Base-by-base conservation (phyloP, 2,113 vertebrate species). In the Falco punctatus region DNA sequence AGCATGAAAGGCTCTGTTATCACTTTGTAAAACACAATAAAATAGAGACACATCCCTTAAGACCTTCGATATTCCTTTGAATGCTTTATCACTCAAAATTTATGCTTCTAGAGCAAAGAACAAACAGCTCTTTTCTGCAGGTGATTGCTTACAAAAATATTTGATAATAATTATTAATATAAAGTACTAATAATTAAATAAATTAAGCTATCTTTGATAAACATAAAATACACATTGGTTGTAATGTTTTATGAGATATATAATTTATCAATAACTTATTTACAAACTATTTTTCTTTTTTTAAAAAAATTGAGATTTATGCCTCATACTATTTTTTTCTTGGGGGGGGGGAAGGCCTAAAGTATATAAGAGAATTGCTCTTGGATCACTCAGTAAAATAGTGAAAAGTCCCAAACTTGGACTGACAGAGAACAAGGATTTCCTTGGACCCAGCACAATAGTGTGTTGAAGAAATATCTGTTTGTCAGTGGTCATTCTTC, bases 321-420 rank as follows among this genome's bases (percentile, higher is more conserved):
- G 7, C 2, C 5, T 86, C 9, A 24, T 19, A n/a, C 2, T 3
- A 16, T 35, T 66, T 81, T 66, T 81, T 88, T 40, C 72, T 4
- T 17, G 5, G 5, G 10, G 3, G 6, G 8, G 8, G 62, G 72
- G 4, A 38, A 21, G 4, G 1, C 14, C 6, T 61, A 20, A n/a
- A 67, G 1, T 6, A 35, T 15, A 6, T 38, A 59, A 64, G 9
- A 80, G 9, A 90, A 57, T 40, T 32, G 24, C 5, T 73, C 9
- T 42, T 88, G 13, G 14, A 22, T 58, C 70, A 2, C 35, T 78
- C 19, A 40, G 55, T 54, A 66, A 69, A 90, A 42, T 2, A 71
- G 1, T 51, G 26, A 30, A n/a, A 82, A 49, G 10, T 64, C 32
- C 10, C 9, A 44, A 35, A 52, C 16, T 40, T 15, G 1, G 21